Evolutionary conservation across 2,797 vertebrate genomes (phyloP).

Genomic region (Nothura maculosa): DNA sequence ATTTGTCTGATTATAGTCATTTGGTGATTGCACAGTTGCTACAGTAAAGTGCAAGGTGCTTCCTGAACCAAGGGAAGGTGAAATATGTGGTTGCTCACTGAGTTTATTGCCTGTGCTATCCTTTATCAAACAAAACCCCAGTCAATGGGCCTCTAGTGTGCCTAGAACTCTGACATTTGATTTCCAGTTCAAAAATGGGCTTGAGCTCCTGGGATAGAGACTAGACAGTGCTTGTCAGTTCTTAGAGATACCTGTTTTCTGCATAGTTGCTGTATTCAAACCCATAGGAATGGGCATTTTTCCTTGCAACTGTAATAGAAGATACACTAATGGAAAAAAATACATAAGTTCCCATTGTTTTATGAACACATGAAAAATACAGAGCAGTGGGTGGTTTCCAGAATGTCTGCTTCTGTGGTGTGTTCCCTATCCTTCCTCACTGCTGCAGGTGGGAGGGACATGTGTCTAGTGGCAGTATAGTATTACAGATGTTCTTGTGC

Average conservation of each 20-base stretch:
- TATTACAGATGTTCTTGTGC: constrained; percentile 37
- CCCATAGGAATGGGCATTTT: neutral
- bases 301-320: neutral
- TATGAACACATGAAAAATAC: constrained; percentile 13
- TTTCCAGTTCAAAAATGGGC: neutral
- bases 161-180: neutral
- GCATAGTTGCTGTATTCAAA: neutral
- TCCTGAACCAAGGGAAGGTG: neutral
- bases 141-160: neutral
- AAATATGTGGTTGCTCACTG: neutral
- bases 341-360: constrained; percentile 12
- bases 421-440: neutral
- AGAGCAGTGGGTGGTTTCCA: constrained; percentile 24
- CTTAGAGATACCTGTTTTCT: constrained; percentile 27
- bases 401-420: constrained; percentile 49
- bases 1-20: neutral
- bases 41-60: neutral
- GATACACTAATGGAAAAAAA: neutral
- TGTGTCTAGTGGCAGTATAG: constrained; percentile 27
- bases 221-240: neutral
- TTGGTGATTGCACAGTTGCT: neutral
- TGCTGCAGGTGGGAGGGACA: neutral
- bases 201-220: neutral
- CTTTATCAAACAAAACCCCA: neutral
- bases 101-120: rapidly evolving